These are phyloP conservation scores for Venturia canescens DNA, from an alignment of 1,140 invertebrate species.

Conservation along the genomic window DNA sequence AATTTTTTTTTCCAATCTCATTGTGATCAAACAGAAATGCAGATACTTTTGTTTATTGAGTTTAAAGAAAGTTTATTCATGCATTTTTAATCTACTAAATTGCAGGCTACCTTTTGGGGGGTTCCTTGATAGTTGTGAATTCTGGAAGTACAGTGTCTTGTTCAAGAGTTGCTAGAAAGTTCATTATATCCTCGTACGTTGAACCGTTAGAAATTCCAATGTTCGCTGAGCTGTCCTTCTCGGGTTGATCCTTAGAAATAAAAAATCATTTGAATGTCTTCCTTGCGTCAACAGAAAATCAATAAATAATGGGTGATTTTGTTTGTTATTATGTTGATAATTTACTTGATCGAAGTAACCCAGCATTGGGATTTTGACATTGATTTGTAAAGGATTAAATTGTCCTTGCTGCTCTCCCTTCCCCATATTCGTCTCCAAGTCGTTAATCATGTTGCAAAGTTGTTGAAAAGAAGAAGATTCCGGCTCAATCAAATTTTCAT, in stretches of 20 bases:
- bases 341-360: constrained; percentile 39
- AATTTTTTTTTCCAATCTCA: constrained; percentile 37
- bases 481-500: constrained; percentile 68
- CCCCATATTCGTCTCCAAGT: constrained; percentile 62
- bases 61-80: too few relatives aligned
- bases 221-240: constrained; percentile 61
- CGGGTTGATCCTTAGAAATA: constrained; percentile 62
- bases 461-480: constrained; percentile 65
- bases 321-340: neutral
- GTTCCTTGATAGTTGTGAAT: neutral
- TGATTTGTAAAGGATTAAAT: neutral
- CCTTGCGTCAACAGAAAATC: neutral
- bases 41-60: neutral
- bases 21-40: neutral
- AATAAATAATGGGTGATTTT: neutral
- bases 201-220: constrained; percentile 50
- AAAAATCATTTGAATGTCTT: neutral
- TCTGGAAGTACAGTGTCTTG: constrained; percentile 53
- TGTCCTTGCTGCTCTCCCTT: neutral
- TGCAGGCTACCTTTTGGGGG: constrained; percentile 17
- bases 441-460: constrained; percentile 67
- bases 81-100: constrained; percentile 43
- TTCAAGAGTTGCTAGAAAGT: constrained; percentile 65
- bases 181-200: constrained; percentile 72
- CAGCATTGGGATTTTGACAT: neutral